These are phyloP conservation scores for Dryomyza anilis DNA, from an alignment of 2,888 invertebrate species.

Conservation along the genomic window DNA sequence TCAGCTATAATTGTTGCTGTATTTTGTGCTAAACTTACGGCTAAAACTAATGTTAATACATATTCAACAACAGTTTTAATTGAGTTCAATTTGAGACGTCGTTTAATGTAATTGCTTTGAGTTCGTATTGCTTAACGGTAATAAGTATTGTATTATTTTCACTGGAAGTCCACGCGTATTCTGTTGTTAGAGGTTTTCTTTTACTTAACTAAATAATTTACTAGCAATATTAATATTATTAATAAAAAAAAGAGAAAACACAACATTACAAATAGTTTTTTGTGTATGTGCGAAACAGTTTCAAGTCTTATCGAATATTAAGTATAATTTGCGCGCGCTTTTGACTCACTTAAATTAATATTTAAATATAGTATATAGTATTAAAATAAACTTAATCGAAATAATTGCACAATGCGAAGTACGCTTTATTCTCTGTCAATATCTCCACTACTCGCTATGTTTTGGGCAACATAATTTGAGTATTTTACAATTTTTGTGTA, in stretches of 20 bases:
- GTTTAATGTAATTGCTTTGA: neutral
- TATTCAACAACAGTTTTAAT: neutral
- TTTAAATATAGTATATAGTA: neutral
- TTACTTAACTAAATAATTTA: constrained; percentile 25
- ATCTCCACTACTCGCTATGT: too few relatives aligned
- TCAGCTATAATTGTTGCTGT: neutral
- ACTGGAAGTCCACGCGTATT: constrained; percentile 56
- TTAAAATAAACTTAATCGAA: neutral
- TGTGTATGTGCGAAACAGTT: neutral
- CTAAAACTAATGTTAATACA: neutral
- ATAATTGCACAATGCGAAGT: constrained; percentile 16
- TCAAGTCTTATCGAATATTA: constrained; percentile 12
- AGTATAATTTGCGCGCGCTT: constrained; percentile 14
- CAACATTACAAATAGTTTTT: neutral
- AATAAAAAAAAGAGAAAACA: too few relatives aligned
- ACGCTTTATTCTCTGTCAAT: neutral
- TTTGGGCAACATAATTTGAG: too few relatives aligned
- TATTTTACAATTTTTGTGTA: constrained; percentile 15
- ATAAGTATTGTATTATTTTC: constrained; percentile 34
- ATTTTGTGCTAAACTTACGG: neutral
- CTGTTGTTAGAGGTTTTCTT: constrained; percentile 37
- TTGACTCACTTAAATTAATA: neutral
- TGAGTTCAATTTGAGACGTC: neutral
- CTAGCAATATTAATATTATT: too few relatives aligned
- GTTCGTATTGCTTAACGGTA: constrained; percentile 16